Evolutionary conservation across 2,888 invertebrate species (phyloP), one percentile per base, ranked within the genome.

Genomic region (Zeuzera pyrina): DNA sequence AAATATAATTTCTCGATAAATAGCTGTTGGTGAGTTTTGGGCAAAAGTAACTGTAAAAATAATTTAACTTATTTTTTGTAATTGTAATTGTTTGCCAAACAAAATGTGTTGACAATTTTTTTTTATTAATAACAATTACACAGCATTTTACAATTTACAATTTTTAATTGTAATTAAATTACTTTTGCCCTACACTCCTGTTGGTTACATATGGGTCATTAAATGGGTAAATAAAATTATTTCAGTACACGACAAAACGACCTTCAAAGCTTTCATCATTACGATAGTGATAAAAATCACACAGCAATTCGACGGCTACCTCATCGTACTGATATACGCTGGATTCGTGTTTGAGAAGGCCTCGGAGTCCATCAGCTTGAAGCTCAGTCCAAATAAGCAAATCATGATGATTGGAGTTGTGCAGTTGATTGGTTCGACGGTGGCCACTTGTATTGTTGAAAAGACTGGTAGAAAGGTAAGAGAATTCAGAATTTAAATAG

Each of bases 241-340:
- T 62, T 5, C 69, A 83, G 81, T 64, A 11, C 49, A 63, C 31
- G 81, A 83, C 58, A 59, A 47, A 12, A 68, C 78, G 1, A 78
- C 81, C 0, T 57, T 70, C 33, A 78, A 72, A 44, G 81, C 81
- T 1, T 81, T 83, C 50, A 66, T 77, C 41, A 78, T 83, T 28
- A 78, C 79, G 0, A 34, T 77, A 3, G 63, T 81, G 3, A 73
- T 83, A 30, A 81, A 81, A 44, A 72, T 83, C 15, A 62, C 79
- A 0, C 83, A 83, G 39, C 83, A 83, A 39, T 79, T 83, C 43
- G 70, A 81, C 39, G 83, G 83, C 0, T 81, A 81, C 47, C 65
- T 83, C 14, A 81, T 81, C 32, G 76, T 81, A 2, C 62, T 83
- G 10, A 78, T 83, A 31, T 83, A 66, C 53, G 76, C 81, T 1